Base-by-base conservation (phyloP, 2,888 invertebrate genomes). In the Harmothoe impar region DNA sequence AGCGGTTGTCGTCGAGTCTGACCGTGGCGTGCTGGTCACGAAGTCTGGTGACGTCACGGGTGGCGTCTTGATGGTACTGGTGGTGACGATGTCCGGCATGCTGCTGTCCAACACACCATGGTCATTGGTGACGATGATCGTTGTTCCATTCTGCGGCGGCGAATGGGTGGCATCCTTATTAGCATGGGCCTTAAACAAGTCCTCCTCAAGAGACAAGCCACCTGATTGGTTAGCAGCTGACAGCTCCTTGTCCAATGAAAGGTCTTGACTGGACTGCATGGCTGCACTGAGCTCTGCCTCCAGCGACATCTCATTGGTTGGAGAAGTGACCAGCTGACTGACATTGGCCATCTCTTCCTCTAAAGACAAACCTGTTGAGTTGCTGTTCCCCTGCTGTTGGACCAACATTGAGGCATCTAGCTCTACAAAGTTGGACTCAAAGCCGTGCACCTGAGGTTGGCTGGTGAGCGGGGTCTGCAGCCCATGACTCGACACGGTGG, bases 251-350 rank as follows among this genome's bases (percentile, higher is more conserved):
- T 90, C 90, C 81, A 81, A 54, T 31, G 81, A 78, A 0, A 90
- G n/a, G 25, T 85, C 90, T n/a, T 86, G 77, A n/a, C 33, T 88
- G 31, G 51, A 54, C 25, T 33, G 77, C 33, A 77, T 54, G 31
- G 89, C 90, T 17, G 89, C 90, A 52, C 89, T 90, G 20, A 92
- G 89, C 85, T 93, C 93, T 23, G 92, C 92, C 33, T 91, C 92
- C 54, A 93, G 81, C 17, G 92, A 92, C 51, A 92, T 86, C 88
- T 93, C 92, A 89, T 93, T 93, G 35, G 89, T 84, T n/a, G 92
- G 92, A 33, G 91, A 90, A 12, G 78, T 23, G 31, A 77, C 51
- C 54, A 31, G 89, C 31, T 62, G 89, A 33, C 23, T 84, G 84
- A 81, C 90, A n/a, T 56, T 25, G 0, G 85, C 62, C 51, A 90